Base-by-base conservation (phyloP, 2,888 invertebrate species). In the Sycophila texana region DNA sequence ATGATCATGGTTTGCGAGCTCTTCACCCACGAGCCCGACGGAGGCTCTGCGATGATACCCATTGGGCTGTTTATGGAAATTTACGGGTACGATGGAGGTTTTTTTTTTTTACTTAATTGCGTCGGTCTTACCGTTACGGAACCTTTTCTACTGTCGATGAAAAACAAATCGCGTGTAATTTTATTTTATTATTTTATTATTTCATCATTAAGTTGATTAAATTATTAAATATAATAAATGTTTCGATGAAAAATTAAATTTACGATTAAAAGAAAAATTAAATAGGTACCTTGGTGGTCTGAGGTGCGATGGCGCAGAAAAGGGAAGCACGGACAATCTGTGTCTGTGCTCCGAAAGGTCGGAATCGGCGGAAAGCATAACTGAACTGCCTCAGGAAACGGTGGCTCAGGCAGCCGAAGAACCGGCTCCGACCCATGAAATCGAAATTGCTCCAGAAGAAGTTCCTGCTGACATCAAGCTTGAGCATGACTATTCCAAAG, bases 1-100 rank as follows among this genome's bases (percentile, higher is more conserved):
- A 95, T 97, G 95, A 93, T 94, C 63, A 91, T 95, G 82, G 92
- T 96, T 22, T 97, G 97, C 88, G 96, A 97, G 87, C 92, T 96
- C 0, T 91, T 96, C 72, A 96, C 96, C 0, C 94, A 95, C 82
- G 96, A 97, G 86, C 95, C 96, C 0, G 96, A 96, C 78, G 97
- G 97, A 0, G 96, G 96, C 0, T 94, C 95, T 0, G 94, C 96
- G 0, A 94, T 95, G 84, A 94, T 97, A 60, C 93, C 95, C 0
- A 89, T 94, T 3, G 91, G 92, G 39, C 92, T 93, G 49, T 95
- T 96, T 85, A 89, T 93, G 68, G 91, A 91, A 55, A 92, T 94
- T 80, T 90, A 89, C 70, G 88, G 88, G 89, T 89, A 83, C 80
- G 84, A 16, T 58, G 7, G 16, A n/a, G n/a, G n/a, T n/a, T n/a